Conservation (phyloP, 53 echinoderm and acorn worm genomes). For the Hippasteria phrygiana region DNA sequence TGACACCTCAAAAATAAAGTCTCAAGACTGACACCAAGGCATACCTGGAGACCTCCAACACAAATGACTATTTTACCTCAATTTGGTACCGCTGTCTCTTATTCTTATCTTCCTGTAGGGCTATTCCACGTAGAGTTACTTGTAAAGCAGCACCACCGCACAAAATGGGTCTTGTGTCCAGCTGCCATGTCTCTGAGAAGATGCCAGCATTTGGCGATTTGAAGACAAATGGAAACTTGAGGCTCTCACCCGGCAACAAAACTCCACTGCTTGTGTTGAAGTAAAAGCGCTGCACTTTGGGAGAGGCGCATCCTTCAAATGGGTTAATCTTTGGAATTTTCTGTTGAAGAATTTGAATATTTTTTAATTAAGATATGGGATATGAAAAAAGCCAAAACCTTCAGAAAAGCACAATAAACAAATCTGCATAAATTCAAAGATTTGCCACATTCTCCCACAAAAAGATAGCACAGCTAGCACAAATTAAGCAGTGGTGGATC, state of each 20-base stretch:
- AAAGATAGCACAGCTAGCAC: too few species aligned
- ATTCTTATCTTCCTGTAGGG: constrained; percentile 96
- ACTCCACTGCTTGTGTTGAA: constrained; percentile 99
- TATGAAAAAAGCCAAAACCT: too few species aligned
- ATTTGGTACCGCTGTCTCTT: constrained; percentile 86
- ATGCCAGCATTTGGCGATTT: constrained; percentile 99
- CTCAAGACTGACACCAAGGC: too few species aligned
- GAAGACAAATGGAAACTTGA: constrained; percentile 99
- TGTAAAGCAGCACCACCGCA: constrained; percentile 90
- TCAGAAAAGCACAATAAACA: too few species aligned
- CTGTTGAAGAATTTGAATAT: constrained; percentile 70
- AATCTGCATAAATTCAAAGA: too few species aligned
- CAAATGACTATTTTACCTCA: constrained; percentile 77
- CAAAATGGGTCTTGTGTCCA: constrained; percentile 90
- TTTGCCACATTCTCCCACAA: too few species aligned
- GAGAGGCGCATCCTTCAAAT: constrained; percentile 80
- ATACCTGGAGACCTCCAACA: too few species aligned
- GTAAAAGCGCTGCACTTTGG: constrained; percentile 93
- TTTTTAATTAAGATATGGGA: too few species aligned
- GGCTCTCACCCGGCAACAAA: constrained; percentile 91
- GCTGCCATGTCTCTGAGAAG: constrained; percentile 98
- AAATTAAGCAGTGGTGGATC: too few species aligned
- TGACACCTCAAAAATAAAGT: too few species aligned
- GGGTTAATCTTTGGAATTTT: constrained; percentile 96
- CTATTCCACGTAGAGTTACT: constrained; percentile 89